Base-by-base conservation (phyloP, 2,888 invertebrate genomes). In the Nezara viridula region DNA sequence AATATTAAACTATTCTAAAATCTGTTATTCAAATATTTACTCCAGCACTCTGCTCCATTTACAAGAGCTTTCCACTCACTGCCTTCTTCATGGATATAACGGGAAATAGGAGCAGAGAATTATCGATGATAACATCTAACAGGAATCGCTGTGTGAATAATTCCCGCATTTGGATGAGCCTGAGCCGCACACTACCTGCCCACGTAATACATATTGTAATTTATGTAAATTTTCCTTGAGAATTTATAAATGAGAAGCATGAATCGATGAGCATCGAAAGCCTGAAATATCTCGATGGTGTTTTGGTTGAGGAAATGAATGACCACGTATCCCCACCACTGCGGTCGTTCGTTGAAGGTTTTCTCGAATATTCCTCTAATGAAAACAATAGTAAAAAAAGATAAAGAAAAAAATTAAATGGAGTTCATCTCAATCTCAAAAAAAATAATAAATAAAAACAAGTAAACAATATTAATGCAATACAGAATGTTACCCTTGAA, bases 121-220 rank as follows among this genome's bases (percentile, higher is more conserved):
- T 32, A 73, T 5, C 7, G 19, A 73, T 37, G 66, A 73, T 73
- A 73, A 19, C 32, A 73, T 73, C 66, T 73, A 73, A 12, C 9
- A 73, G 66, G 32, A 73, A 73, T 73, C 37, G 27, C 27, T 60
- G 14, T 37, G 66, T 73, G 37, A 73, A 73, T 73, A 37, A 73
- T 37, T 73, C 66, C 66, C 37, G 19, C 37, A 73, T 73, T 73
- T 9, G 66, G 1, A 14, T 9, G 60, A 27, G 27, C 32, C 66
- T 32, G 37, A 32, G 5, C 66, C 66, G 66, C 66, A 16, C 60
- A 60, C 60, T 6, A 27, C 27, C 60, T 4, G 27, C 12, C 3
- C 60, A 60, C 60, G 60, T 60, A 60, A 60, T 60, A 32, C 60
- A 73, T 73, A 73, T 37, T 32, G 66, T 73, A 73, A 73, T 73